Percentiles rank a stretch among this genome's conserved stretches.
Conservation (phyloP, 2,888 invertebrate species). For the Malthinus flaveolus region DNA sequence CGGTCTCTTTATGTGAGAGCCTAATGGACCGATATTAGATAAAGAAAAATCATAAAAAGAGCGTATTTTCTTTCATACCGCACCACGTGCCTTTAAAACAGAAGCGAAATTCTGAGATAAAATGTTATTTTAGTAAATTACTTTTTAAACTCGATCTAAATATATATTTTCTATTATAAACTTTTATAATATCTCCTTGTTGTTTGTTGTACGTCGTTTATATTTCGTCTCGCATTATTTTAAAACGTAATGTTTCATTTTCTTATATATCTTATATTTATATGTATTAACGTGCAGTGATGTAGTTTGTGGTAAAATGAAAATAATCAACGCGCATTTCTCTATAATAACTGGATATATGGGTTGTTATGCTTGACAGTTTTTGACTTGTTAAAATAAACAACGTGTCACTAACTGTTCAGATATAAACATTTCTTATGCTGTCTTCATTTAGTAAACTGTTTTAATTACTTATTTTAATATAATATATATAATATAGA, state of each 20-base stretch:
- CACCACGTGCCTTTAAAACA: constrained; percentile 28
- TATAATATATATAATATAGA: neutral
- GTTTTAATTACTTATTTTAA: neutral
- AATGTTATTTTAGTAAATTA: constrained; percentile 34
- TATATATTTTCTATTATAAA: constrained; percentile 15
- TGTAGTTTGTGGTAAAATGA: neutral
- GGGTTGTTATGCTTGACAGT: constrained; percentile 19
- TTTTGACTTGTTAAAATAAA: constrained; percentile 30
- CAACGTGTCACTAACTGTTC: constrained; percentile 22
- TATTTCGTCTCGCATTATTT: constrained; percentile 1
- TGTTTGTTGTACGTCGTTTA: no score
- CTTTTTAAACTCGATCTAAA: constrained; percentile 27
- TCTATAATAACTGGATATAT: constrained; percentile 19
- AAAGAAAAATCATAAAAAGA: constrained; percentile 30
- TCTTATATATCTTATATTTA: neutral
- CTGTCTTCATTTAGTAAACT: constrained; percentile 27
- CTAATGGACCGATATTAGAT: constrained; percentile 27
- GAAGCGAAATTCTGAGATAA: constrained; percentile 31
- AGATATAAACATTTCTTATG: constrained; percentile 27
- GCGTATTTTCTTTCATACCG: constrained; percentile 7
- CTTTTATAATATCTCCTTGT: no score
- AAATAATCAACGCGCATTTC: constrained; percentile 12
- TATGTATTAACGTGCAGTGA: neutral
- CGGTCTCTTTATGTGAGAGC: constrained; percentile 16
- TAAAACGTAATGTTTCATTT: neutral